Evolutionary conservation across 2,797 vertebrate genomes (phyloP), one percentile per base, ranked within the genome.

Genomic region (Nasua narica): DNA sequence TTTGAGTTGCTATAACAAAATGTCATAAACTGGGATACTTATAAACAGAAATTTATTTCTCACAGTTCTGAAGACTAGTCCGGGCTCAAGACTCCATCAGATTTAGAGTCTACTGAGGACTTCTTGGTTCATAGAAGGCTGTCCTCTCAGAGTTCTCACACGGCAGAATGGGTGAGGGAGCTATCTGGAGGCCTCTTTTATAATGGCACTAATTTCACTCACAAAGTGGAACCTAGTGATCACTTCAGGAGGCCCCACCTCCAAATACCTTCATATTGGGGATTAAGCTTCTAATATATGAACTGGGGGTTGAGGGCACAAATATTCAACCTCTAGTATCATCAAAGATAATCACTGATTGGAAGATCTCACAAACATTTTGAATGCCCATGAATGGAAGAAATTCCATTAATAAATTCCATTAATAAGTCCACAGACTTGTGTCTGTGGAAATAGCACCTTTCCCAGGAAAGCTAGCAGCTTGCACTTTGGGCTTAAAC

Each of bases 311-410:
- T 25, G 6, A 3, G 11, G 15, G 56, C 35, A 23, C 35, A 54
- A 25, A 25, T 14, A 32, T 29, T 37, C 29, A 43, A 21, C 72
- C 54, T 14, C 10, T 27, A 29, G 74, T 18, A 46, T 23, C 54
- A 19, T 7, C 52, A 12, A 27, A 19, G 85, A 21, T 8, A 11
- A 93, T 56, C 9, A 10, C 43, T 76, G 37, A 35, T 6, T 54
- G 60, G 69, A 16, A 72, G 92, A 90, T 72, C 37, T 90, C 76
- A 74, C 43, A 94, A 32, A 84, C 27, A 8, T 32, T 19, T 32
- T 62, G 25, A 35, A 60, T 18, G 13, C 35, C 14, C 6, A 12
- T 16, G 3, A 54, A 15, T 13, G 58, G 13, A 74, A 27, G 15
- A 25, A 21, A 72, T 14, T 48, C 23, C 67, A 40, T 40, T 40